A percentile compares a stretch with the other conserved stretches of the same genome.
Conservation (phyloP, 1,140 invertebrate genomes). For the Drosophila nasuta region DNA sequence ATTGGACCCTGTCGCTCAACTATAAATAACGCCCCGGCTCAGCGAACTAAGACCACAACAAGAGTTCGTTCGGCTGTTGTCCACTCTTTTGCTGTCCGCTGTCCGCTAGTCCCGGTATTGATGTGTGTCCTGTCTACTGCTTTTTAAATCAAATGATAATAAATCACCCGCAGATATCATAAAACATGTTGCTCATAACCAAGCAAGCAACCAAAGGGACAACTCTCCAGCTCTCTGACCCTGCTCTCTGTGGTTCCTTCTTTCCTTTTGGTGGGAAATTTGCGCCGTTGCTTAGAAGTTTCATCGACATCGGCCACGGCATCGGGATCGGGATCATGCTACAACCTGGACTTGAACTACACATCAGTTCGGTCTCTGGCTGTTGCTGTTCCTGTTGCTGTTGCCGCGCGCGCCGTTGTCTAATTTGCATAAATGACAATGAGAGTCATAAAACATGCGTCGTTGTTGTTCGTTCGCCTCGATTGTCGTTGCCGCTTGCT, state of each 20-base stretch:
- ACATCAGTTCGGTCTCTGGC: not conserved
- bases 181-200: slow-evolving; percentile 84
- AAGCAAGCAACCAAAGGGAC: slow-evolving; percentile 38
- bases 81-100: slow-evolving; percentile 10
- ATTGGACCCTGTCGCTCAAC: slow-evolving; percentile 44
- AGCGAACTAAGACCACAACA: slow-evolving; percentile 2
- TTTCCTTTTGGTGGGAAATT: slow-evolving; percentile 69
- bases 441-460: slow-evolving; percentile 84
- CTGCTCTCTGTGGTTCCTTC: not conserved
- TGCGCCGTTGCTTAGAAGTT: slow-evolving; percentile 70
- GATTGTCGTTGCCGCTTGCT: slow-evolving; percentile 54
- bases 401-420: slow-evolving; percentile 57
- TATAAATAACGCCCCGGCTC: slow-evolving; percentile 73
- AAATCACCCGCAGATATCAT: slow-evolving; percentile 84
- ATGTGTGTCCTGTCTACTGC: slow-evolving; percentile 82
- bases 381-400: slow-evolving; percentile 34
- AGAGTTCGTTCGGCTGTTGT: not conserved
- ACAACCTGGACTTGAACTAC: slow-evolving; percentile 20
- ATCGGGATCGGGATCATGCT: slow-evolving; percentile 24
- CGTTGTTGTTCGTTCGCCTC: slow-evolving; percentile 73
- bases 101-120: slow-evolving; percentile 64
- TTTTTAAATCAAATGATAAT: slow-evolving; percentile 85
- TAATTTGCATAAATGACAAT: slow-evolving; percentile 84
- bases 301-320: slow-evolving; percentile 39
- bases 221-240: slow-evolving; percentile 19